phyloP scores from a whole-genome alignment of 1,140 invertebrate genomes.

The Zaprionus lachaisei region DNA sequence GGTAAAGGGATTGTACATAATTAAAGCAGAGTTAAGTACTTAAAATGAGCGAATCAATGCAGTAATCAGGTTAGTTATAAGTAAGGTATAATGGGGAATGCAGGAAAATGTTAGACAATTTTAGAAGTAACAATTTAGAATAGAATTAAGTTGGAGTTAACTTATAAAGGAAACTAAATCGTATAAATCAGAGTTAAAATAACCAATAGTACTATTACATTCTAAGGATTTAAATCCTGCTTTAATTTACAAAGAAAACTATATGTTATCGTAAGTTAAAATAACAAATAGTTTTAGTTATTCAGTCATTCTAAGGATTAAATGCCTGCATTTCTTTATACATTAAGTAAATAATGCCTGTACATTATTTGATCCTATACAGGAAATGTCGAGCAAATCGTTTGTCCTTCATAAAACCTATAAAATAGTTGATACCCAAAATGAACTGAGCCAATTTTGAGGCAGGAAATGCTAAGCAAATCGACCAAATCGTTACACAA shows the following conservation, averaged over 20 bases:
- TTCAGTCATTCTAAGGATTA: neutral
- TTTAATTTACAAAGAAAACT: too few species aligned
- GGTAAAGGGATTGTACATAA: slow-evolving; percentile 17
- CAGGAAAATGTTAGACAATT: neutral
- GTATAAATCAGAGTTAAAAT: neutral
- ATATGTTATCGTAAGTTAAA: neutral
- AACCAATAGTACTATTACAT: neutral
- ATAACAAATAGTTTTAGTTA: neutral
- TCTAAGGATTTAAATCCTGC: neutral
- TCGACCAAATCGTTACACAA: slow-evolving; percentile 52
- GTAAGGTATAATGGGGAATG: neutral
- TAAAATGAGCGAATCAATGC: slow-evolving; percentile 22
- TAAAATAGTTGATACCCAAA: neutral
- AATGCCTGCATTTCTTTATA: neutral
- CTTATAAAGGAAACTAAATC: too few species aligned
- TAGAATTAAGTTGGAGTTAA: too few species aligned
- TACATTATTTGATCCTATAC: neutral
- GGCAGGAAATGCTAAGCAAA: slow-evolving; percentile 66
- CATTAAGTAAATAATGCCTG: neutral
- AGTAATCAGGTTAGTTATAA: neutral
- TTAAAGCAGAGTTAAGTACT: slow-evolving; percentile 11
- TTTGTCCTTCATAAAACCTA: slow-evolving; percentile 4
- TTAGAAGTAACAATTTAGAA: too few species aligned
- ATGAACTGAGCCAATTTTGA: slow-evolving; percentile 30
- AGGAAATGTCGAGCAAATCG: slow-evolving; percentile 12